These are phyloP conservation scores for Heliconius nattereri DNA, from an alignment of 1,140 invertebrate species.

Conservation along the genomic window DNA sequence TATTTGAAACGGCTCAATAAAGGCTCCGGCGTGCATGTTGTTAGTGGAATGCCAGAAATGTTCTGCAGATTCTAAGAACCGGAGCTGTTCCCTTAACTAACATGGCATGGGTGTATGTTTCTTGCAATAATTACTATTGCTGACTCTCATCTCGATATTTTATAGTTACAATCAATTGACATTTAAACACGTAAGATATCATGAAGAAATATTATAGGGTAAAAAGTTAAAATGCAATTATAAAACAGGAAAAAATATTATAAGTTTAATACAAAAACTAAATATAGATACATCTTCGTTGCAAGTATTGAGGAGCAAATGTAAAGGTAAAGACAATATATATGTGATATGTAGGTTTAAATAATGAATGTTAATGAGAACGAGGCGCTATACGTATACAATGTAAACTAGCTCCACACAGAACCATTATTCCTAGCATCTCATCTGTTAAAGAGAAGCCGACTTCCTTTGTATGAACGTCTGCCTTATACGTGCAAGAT, in stretches of 20 bases:
- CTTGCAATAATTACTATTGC: slow-evolving; percentile 21
- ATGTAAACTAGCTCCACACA: slow-evolving; percentile 14
- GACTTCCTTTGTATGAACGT: slow-evolving; percentile 41
- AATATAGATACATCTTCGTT: background rate
- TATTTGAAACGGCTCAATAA: slow-evolving; percentile 49
- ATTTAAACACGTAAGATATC: background rate
- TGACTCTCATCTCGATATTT: background rate
- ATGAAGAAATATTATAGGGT: background rate
- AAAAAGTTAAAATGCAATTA: background rate
- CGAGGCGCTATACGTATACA: background rate
- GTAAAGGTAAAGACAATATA: background rate
- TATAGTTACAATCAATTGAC: background rate
- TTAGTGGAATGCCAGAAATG: slow-evolving; percentile 54
- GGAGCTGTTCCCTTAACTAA: slow-evolving; percentile 14
- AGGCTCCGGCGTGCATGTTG: slow-evolving; percentile 42
- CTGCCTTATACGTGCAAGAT: slow-evolving; percentile 44
- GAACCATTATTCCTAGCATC: slow-evolving; percentile 20
- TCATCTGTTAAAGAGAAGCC: slow-evolving; percentile 24
- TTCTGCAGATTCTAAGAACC: slow-evolving; percentile 52
- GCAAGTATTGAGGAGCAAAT: background rate
- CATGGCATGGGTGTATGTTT: slow-evolving; percentile 31
- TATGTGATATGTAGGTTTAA: background rate
- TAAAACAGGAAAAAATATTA: too few species aligned
- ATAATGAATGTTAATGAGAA: slow-evolving; percentile 7
- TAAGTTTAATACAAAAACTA: background rate